Evolutionary conservation across 2,888 invertebrate genomes (phyloP), one percentile per base, ranked within the genome.

Genomic region (Ectobius pallidus): DNA sequence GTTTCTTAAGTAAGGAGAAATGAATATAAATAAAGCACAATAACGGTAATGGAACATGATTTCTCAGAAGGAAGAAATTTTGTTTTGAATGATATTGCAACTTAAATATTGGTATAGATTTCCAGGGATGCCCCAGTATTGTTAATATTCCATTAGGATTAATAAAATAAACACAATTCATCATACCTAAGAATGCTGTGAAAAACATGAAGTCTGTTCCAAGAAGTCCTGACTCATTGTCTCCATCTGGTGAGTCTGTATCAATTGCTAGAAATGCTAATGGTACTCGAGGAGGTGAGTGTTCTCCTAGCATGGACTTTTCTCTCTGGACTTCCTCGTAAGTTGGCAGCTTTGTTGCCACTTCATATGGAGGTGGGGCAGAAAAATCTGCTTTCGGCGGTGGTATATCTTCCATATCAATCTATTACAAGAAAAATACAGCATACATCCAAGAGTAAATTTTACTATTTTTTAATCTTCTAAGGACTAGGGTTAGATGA

Each of bases 151-250:
- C n/a, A n/a, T n/a, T n/a, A n/a, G n/a, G n/a, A n/a, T n/a, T n/a
- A n/a, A n/a, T n/a, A n/a, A n/a, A n/a, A n/a, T n/a, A n/a, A n/a
- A n/a, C n/a, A n/a, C n/a, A n/a, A n/a, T n/a, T n/a, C n/a, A n/a
- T n/a, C n/a, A 85, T 85, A 94, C 93, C 91, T 80, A 96, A 90
- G 84, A 96, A 96, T 49, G 96, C 94, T 75, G 94, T 93, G 77
- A 95, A 90, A 84, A 96, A 96, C 92, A 96, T 95, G 79, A 95
- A 91, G 82, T 96, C 96, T 34, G 96, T 96, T 76, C 96, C 96
- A 65, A 96, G 89, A 73, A 96, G 87, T 79, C 91, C 91, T 80
- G 91, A 92, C 80, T 94, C 93, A 9, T 90, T 88, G 80, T 93
- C 92, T 68, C 89, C 86, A 77, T 91, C 92, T 73, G 90, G 89